Evolutionary conservation across 1,140 invertebrate species (phyloP), one percentile per base, ranked within the genome.

Genomic region (Acromyrmex heyeri): DNA sequence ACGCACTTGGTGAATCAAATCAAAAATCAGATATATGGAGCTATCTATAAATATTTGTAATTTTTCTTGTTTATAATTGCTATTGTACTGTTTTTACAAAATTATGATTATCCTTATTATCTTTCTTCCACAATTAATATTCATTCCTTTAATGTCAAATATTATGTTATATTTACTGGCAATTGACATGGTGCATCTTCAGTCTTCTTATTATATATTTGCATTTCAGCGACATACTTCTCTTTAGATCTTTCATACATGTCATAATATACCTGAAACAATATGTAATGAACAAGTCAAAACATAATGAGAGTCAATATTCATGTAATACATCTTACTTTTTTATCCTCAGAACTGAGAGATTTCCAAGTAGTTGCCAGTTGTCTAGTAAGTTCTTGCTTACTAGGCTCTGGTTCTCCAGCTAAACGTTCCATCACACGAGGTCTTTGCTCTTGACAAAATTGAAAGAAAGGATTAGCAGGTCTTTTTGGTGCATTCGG

Each of bases 401-500:
- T 97, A 10, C 96, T 96, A 1, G 97, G 97, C 91, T 97, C 97
- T 24, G 96, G 95, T 91, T 96, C 96, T 55, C 97, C 97, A 72
- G 96, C 96, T 86, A 96, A 93, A 91, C 97, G 95, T 91, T 97
- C 97, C 95, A 97, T 96, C n/a, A 97, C 96, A 38, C 97, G 94
- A 53, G 95, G 97, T 87, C 97, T 95, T 93, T 97, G 97, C 91
- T 97, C 97, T 94, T 97, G 97, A 91, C 97, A 97, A 94, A 97
- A 98, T 94, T 97, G 97, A 88, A 98, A 97, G 93, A 97, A 97
- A 72, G 97, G 97, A 96, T 97, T 97, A 53, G 97, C 97, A 0
- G 97, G 97, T 87, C 97, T 96, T 91, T 98, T 98, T 6, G 97
- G 97, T 53, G 97, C 97, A 95, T 97, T 97, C 1, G 97, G 97